Evolutionary conservation across 2,797 vertebrate genomes (phyloP).

Genomic region (Platalea minor): DNA sequence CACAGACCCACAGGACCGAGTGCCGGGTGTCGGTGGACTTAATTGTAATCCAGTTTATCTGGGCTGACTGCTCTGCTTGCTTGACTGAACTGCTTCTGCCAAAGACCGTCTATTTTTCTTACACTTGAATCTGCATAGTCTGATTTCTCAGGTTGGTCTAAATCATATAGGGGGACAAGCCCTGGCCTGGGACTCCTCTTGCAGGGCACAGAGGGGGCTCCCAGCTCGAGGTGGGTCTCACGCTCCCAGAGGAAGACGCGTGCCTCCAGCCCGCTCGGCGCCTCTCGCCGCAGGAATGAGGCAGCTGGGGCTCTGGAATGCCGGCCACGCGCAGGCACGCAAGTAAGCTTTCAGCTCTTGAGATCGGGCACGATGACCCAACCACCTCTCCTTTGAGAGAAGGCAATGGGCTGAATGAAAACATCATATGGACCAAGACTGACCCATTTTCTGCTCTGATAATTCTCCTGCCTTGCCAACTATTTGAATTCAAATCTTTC

Average conservation of each 20-base stretch:
- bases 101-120: background rate
- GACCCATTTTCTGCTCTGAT: background rate
- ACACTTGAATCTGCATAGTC: background rate
- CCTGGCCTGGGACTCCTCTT: background rate
- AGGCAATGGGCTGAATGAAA: background rate
- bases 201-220: background rate
- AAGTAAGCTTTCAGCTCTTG: background rate
- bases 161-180: background rate
- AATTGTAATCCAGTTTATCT: background rate
- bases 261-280: background rate
- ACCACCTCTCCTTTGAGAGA: background rate
- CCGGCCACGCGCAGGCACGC: background rate
- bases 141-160: background rate
- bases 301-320: background rate
- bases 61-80: background rate
- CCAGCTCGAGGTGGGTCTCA: background rate
- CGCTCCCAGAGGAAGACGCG: fast-evolving
- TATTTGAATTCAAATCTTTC: background rate
- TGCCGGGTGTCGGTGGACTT: background rate
- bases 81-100: background rate
- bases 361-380: background rate
- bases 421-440: background rate
- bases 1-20: background rate
- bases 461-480: background rate
- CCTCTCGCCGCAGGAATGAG: background rate